Conservation (phyloP, 2,888 invertebrate genomes). For the Pristionchus arcanus region DNA sequence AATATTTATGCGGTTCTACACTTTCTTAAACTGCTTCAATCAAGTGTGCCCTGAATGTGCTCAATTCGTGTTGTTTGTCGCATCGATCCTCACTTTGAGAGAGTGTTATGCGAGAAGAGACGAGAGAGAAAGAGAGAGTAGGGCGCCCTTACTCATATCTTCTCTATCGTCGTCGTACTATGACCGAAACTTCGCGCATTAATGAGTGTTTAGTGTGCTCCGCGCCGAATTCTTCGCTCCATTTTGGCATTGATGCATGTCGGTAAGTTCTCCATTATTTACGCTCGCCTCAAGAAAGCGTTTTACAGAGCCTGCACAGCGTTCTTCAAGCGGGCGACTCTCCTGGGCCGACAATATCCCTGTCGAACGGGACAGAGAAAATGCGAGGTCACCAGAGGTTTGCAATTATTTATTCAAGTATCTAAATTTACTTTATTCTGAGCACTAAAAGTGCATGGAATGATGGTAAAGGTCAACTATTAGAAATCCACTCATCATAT, state of each 20-base stretch:
- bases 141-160: neutral
- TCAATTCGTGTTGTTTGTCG: neutral
- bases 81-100: neutral
- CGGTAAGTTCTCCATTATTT: neutral
- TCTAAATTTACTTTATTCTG: neutral
- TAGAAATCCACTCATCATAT: too few relatives aligned
- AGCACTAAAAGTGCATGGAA: too few relatives aligned
- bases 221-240: neutral
- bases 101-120: neutral
- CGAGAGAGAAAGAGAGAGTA: neutral
- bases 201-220: neutral
- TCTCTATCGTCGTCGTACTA: neutral
- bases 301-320: conserved; percentile 3
- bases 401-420: too few relatives aligned
- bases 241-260: neutral
- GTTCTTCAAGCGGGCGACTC: conserved; percentile 3
- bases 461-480: too few relatives aligned
- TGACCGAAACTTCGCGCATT: neutral
- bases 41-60: neutral
- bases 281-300: too few relatives aligned
- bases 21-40: neutral
- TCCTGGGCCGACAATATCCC: neutral
- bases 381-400: neutral
- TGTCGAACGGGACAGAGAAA: neutral
- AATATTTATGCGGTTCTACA: neutral